phyloP scores from a whole-genome alignment of 1,140 invertebrate genomes.

The Cephus cinctus region DNA sequence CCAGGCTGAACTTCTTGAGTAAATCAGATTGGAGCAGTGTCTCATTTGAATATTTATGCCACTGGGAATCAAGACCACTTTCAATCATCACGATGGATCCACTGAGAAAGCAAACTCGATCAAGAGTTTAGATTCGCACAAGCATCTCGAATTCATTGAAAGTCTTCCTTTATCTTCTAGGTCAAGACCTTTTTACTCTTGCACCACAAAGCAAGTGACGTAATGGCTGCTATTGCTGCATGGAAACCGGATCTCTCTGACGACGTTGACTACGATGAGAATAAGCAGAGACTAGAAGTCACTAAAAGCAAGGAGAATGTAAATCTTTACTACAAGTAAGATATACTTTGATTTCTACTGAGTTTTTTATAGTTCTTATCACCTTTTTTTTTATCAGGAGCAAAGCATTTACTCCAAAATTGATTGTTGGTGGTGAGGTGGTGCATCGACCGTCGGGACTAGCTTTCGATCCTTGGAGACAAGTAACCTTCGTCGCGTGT shows the following conservation, averaged over 20 bases:
- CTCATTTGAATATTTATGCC: too few species aligned
- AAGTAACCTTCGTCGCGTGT: slow-evolving; percentile 59
- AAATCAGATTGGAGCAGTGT: too few species aligned
- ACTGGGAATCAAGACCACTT: too few species aligned
- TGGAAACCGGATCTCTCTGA: slow-evolving; percentile 10
- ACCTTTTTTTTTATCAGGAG: slow-evolving; percentile 16
- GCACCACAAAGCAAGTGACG: slow-evolving; percentile 11
- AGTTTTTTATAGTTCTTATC: too few species aligned
- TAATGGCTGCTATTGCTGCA: slow-evolving; percentile 2
- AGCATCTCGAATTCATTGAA: too few species aligned
- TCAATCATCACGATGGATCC: too few species aligned
- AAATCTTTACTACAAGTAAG: slow-evolving; percentile 15
- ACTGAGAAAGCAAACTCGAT: too few species aligned
- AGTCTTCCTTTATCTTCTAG: not conserved
- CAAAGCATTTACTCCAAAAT: slow-evolving; percentile 20
- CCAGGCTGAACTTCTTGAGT: too few species aligned
- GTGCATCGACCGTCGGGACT: slow-evolving; percentile 60
- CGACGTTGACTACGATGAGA: not conserved
- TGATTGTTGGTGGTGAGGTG: slow-evolving; percentile 11
- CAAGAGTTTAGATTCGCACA: too few species aligned
- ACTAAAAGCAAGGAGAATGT: not conserved
- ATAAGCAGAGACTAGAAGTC: not conserved
- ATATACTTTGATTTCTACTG: not conserved
- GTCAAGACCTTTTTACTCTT: slow-evolving; percentile 10
- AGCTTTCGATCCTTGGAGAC: slow-evolving; percentile 60